These are phyloP conservation scores for Phaedon cochleariae DNA, from an alignment of 2,888 invertebrate genomes.

Conservation along the genomic window DNA sequence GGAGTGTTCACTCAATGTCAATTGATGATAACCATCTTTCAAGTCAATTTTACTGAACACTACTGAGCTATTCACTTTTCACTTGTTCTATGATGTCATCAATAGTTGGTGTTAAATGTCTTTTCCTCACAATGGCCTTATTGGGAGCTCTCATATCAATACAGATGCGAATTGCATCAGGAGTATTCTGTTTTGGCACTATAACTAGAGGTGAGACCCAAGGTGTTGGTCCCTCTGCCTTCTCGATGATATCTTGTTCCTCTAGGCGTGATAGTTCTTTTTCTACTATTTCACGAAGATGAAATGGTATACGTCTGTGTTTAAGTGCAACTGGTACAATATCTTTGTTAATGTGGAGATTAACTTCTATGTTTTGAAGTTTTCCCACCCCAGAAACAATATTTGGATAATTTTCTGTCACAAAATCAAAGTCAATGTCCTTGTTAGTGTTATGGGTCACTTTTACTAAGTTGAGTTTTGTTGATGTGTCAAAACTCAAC, in stretches of 20 bases:
- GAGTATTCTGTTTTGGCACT: constrained; percentile 39
- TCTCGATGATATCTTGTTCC: constrained; percentile 37
- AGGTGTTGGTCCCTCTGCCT: constrained; percentile 32
- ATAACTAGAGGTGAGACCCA: too few species aligned
- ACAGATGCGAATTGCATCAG: constrained; percentile 28
- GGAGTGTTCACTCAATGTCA: constrained; percentile 50
- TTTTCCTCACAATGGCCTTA: neutral
- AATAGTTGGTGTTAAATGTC: neutral
- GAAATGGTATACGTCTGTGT: too few species aligned
- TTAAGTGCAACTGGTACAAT: too few species aligned
- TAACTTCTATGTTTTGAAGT: too few species aligned
- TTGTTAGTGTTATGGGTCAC: neutral
- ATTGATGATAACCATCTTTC: constrained; percentile 57
- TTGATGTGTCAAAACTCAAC: neutral
- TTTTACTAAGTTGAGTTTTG: neutral
- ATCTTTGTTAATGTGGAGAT: too few species aligned
- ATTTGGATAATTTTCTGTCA: too few species aligned
- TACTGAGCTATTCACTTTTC: constrained; percentile 31
- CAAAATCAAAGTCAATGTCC: too few species aligned
- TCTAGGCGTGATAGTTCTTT: constrained; percentile 18
- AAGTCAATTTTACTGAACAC: constrained; percentile 46
- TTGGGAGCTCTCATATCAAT: constrained; percentile 34
- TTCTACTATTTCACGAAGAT: too few species aligned
- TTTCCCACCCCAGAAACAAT: too few species aligned
- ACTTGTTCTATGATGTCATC: constrained; percentile 36